Percentiles rank a stretch among this genome's conserved stretches.
These are phyloP conservation scores for Tauraco hartlaubi DNA, from an alignment of 2,797 vertebrate species.

Conservation along the genomic window DNA sequence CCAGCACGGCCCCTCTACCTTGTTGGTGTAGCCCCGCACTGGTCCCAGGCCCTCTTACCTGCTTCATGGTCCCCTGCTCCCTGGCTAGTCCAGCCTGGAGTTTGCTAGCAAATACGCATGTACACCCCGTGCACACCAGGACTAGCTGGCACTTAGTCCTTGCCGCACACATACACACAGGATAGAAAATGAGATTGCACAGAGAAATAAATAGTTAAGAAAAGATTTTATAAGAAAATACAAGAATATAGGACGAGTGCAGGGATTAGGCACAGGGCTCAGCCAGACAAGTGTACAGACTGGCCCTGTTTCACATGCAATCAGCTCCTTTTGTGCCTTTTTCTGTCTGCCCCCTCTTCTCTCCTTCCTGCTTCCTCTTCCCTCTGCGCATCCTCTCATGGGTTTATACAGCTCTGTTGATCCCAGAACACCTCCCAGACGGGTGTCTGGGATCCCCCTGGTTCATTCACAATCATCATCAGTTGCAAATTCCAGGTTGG, in stretches of 20 bases:
- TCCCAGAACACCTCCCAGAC: neutral
- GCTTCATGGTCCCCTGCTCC: neutral
- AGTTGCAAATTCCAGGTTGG: neutral
- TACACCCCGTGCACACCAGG: too few species aligned
- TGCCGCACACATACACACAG: fast-evolving
- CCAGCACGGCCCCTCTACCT: neutral
- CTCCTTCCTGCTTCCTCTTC: neutral
- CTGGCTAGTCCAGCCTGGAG: neutral
- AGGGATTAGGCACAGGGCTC: neutral
- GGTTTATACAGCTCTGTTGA: neutral
- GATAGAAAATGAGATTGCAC: neutral
- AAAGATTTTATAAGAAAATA: neutral
- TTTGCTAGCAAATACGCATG: fast-evolving
- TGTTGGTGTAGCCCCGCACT: neutral
- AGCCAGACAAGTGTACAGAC: neutral
- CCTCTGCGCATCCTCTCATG: fast-evolving
- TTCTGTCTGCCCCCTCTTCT: neutral
- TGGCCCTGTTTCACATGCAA: neutral
- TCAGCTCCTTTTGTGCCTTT: neutral
- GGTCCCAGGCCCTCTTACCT: neutral
- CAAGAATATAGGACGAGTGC: neutral
- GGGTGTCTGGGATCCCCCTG: neutral
- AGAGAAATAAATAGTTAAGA: neutral
- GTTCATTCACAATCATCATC: neutral
- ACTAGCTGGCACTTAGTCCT: neutral